phyloP scores from a whole-genome alignment of 2,888 invertebrate genomes.

The Orchestes rusci region DNA sequence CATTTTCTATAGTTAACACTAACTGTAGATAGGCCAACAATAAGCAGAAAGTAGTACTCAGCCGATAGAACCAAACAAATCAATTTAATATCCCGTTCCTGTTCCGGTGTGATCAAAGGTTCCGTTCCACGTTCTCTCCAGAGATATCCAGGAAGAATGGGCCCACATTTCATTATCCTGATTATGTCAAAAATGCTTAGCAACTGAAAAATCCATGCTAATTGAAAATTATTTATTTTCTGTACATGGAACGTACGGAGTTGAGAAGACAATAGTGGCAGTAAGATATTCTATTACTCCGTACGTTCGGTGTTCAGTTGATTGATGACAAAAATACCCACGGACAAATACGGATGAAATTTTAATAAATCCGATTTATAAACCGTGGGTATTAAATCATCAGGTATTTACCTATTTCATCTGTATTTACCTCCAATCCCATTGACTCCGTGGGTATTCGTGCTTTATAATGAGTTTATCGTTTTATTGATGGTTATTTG shows the following conservation, averaged over 20 bases:
- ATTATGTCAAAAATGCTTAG: constrained; percentile 38
- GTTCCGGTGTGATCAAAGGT: constrained; percentile 33
- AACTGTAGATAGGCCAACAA: constrained; percentile 38
- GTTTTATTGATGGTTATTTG: background rate
- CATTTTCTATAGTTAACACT: constrained; percentile 18
- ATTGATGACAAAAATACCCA: too few species aligned
- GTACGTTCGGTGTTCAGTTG: too few species aligned
- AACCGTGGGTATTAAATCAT: too few species aligned
- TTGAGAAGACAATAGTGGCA: too few species aligned
- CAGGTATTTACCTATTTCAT: too few species aligned
- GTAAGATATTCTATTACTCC: too few species aligned
- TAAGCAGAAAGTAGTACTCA: constrained; percentile 38
- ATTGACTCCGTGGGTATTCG: too few species aligned
- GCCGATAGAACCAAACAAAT: constrained; percentile 38
- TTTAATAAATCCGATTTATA: too few species aligned
- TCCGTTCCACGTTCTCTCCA: constrained; percentile 32
- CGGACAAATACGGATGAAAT: too few species aligned
- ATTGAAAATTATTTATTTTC: background rate
- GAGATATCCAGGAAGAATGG: constrained; percentile 35
- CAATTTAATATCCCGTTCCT: constrained; percentile 40
- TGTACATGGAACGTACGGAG: background rate
- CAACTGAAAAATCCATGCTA: constrained; percentile 31
- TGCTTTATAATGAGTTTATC: too few species aligned
- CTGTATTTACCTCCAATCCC: too few species aligned
- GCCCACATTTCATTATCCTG: constrained; percentile 37